Evolutionary conservation across 2,797 vertebrate species (phyloP).

Genomic region (Thamnophis elegans): DNA sequence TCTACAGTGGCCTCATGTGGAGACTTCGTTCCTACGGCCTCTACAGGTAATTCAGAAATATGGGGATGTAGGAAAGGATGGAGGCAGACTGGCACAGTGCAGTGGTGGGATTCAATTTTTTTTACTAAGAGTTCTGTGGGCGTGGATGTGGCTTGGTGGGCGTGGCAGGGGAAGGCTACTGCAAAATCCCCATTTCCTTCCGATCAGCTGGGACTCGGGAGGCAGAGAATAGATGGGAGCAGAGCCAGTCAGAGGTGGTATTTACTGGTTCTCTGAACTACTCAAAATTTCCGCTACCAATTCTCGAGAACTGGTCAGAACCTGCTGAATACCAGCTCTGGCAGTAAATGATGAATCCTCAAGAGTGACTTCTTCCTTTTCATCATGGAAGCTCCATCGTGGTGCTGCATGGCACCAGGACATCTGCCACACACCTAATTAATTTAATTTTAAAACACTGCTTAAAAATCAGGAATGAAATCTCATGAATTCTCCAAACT

Average conservation of each 20-base stretch:
- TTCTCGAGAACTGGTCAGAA: too few species aligned
- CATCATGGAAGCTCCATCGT: not conserved
- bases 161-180: too few species aligned
- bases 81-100: not conserved
- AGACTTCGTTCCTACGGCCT: constrained; percentile 86
- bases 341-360: not conserved
- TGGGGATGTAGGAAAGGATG: not conserved
- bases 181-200: too few species aligned
- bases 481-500: not conserved
- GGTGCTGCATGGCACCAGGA: not conserved
- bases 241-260: too few species aligned
- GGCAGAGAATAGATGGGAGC: too few species aligned
- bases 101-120: too few species aligned
- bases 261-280: too few species aligned
- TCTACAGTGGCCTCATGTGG: constrained; percentile 83
- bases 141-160: too few species aligned
- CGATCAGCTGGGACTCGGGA: too few species aligned
- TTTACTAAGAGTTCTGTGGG: too few species aligned
- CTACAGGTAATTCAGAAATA: constrained; percentile 81
- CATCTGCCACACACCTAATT: not conserved
- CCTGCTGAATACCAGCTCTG: too few species aligned
- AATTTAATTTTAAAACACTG: not conserved
- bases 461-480: not conserved
- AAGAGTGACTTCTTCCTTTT: not conserved
- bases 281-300: too few species aligned